phyloP scores from a whole-genome alignment of 2,113 vertebrate genomes.

The Jacana jacana region DNA sequence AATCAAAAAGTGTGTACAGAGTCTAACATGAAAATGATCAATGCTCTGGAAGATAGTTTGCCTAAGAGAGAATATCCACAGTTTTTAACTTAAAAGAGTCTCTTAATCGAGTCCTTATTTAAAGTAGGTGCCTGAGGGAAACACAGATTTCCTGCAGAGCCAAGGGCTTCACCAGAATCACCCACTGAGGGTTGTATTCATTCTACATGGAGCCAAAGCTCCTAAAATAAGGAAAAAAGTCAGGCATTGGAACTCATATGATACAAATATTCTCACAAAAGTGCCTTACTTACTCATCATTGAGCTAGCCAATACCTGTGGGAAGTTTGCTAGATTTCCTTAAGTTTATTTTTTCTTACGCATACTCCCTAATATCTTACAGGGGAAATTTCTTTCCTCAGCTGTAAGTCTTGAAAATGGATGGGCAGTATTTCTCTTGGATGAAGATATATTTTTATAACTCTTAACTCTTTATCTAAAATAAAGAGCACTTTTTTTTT shows the following conservation, averaged over 20 bases:
- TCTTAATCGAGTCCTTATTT: background rate
- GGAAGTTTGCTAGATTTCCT: background rate
- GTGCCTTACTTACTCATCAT: background rate
- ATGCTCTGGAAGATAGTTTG: background rate
- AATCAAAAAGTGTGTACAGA: background rate
- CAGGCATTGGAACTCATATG: background rate
- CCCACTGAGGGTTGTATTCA: background rate
- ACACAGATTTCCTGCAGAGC: slow-evolving; percentile 12
- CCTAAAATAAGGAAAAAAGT: background rate
- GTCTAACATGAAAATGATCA: background rate
- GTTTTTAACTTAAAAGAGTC: background rate
- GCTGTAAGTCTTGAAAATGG: slow-evolving; percentile 7
- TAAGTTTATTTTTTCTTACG: background rate
- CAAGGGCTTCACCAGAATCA: background rate
- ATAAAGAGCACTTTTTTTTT: background rate
- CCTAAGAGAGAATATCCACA: background rate
- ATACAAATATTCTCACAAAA: background rate
- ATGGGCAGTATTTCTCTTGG: background rate
- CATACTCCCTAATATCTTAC: background rate
- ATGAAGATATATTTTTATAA: background rate
- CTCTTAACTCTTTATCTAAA: background rate
- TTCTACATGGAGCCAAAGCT: background rate
- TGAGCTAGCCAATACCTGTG: background rate
- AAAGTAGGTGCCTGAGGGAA: slow-evolving; percentile 1
- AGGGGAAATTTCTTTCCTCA: slow-evolving; percentile 15